A percentile compares a stretch with the other conserved stretches of the same genome.
phyloP scores from a whole-genome alignment of 2,797 vertebrate genomes.

The Sebastiscus tertius region DNA sequence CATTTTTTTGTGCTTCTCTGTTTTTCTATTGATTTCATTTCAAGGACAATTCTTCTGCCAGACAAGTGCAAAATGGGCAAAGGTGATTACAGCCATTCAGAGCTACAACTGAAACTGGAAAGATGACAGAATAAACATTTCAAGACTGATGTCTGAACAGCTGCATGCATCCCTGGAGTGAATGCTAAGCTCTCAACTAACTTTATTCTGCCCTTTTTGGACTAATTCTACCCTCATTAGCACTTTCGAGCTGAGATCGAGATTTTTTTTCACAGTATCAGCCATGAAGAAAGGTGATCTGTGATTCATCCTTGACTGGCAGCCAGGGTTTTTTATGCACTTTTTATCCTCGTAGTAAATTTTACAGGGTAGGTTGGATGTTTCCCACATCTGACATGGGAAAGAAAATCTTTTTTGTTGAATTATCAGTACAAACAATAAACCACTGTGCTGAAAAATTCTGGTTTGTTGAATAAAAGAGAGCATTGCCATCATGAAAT shows the following conservation, averaged over 20 bases:
- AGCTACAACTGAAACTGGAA: not conserved
- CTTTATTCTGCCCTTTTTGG: not conserved
- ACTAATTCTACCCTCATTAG: not conserved
- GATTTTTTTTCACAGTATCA: no score
- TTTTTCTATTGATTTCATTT: not conserved
- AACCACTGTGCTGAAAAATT: not conserved
- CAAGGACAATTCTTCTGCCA: not conserved
- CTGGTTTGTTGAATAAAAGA: not conserved
- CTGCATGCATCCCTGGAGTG: not conserved
- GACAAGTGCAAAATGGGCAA: not conserved
- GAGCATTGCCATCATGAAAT: not conserved
- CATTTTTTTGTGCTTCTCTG: not conserved
- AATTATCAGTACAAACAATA: not conserved
- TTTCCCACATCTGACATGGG: not conserved
- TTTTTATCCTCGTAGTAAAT: not conserved
- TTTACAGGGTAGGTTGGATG: not conserved
- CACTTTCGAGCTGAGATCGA: no score
- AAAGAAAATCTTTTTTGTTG: not conserved
- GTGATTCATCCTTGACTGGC: not conserved
- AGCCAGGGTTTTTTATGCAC: not conserved
- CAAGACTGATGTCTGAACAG: not conserved
- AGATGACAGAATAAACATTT: not conserved
- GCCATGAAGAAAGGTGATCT: not conserved
- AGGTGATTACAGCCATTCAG: not conserved
- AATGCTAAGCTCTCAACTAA: not conserved